Evolutionary conservation across 2,888 invertebrate genomes (phyloP).

Genomic region (Catocala sponsa): DNA sequence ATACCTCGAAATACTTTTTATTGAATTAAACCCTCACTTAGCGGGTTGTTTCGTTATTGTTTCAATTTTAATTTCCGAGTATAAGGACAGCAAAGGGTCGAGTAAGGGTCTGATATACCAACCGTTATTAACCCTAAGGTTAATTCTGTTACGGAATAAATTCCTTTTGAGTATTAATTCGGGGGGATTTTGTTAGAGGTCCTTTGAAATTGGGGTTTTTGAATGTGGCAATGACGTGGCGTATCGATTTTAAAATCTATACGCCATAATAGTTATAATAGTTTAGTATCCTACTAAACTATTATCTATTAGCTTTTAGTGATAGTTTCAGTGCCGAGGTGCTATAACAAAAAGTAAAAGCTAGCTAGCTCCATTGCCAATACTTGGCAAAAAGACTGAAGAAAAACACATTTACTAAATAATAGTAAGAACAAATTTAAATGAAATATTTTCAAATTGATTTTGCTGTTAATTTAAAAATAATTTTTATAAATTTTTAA

Average conservation of each 20-base stretch:
- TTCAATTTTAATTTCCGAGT: conserved; percentile 33
- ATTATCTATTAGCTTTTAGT: too few species aligned
- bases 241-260: conserved; percentile 22
- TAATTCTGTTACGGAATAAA: conserved; percentile 33
- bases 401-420: too few species aligned
- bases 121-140: conserved; percentile 38
- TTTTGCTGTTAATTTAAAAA: too few species aligned
- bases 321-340: too few species aligned
- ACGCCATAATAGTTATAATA: too few species aligned
- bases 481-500: too few species aligned
- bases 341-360: too few species aligned
- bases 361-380: too few species aligned
- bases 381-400: too few species aligned
- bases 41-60: conserved; percentile 24
- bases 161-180: conserved; percentile 19
- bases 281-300: too few species aligned
- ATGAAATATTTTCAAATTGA: too few species aligned
- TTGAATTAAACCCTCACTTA: conserved; percentile 17
- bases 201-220: conserved; percentile 13
- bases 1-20: neutral
- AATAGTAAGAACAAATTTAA: too few species aligned
- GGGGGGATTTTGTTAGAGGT: conserved; percentile 20
- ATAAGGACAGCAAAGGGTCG: conserved; percentile 16
- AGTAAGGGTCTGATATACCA: conserved; percentile 15
- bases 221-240: conserved; percentile 1